Conservation (phyloP, 2,888 invertebrate species). For the Aplocera efformata region DNA sequence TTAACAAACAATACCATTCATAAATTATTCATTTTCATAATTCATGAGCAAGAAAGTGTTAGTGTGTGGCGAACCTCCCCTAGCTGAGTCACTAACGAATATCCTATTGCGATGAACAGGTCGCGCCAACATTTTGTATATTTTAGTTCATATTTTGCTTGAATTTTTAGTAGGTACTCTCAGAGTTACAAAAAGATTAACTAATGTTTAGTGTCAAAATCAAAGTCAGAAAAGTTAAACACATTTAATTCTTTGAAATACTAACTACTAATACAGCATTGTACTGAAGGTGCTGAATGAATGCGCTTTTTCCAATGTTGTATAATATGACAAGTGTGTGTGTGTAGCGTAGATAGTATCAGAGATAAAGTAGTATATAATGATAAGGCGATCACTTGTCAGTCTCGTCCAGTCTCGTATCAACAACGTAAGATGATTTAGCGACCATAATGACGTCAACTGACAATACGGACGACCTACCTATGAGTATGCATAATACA, state of each 20-base stretch:
- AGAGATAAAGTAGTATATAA: conserved; percentile 21
- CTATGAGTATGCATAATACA: conserved; percentile 1
- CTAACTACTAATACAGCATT: neutral
- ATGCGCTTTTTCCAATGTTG: conserved; percentile 15
- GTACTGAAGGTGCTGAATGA: neutral
- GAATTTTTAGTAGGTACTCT: too few species aligned
- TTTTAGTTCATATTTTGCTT: too few species aligned
- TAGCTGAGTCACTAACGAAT: conserved; percentile 21
- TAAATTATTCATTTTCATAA: conserved; percentile 43
- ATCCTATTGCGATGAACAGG: conserved; percentile 15
- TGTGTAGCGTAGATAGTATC: conserved; percentile 9
- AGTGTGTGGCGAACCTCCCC: conserved; percentile 38
- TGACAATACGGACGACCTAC: conserved; percentile 15
- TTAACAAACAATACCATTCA: conserved; percentile 44
- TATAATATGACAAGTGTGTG: conserved; percentile 17
- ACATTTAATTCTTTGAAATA: too few species aligned
- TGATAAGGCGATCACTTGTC: conserved; percentile 28
- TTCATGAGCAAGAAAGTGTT: conserved; percentile 33
- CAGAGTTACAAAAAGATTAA: conserved; percentile 16
- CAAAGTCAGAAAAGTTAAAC: too few species aligned
- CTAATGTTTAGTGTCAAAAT: conserved; percentile 9
- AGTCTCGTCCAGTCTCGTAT: conserved; percentile 11
- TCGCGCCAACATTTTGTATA: too few species aligned
- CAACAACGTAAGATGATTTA: conserved; percentile 15
- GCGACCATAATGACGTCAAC: conserved; percentile 18